Conservation (phyloP, 1,140 invertebrate genomes). For the Drosophila teissieri region DNA sequence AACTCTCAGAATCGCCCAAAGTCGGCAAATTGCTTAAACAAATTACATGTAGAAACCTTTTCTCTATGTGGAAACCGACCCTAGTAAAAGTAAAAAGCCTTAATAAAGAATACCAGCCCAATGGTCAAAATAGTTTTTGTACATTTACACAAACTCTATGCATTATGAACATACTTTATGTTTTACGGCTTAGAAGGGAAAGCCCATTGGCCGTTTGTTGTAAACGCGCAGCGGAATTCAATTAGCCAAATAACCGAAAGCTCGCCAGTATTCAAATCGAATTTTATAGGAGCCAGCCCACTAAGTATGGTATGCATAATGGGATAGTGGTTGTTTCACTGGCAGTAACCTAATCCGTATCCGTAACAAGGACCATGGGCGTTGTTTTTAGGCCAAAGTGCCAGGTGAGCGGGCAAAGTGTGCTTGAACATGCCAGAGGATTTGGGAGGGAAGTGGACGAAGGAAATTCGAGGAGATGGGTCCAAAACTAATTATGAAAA, state of each 20-base stretch:
- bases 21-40: no score
- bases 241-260: constrained; percentile 63
- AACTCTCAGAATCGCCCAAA: no score
- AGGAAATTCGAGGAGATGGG: neutral
- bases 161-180: no score
- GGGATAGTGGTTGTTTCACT: constrained; percentile 24
- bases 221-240: constrained; percentile 58
- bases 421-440: constrained; percentile 43
- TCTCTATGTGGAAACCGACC: no score
- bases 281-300: constrained; percentile 25
- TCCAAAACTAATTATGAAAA: constrained; percentile 76
- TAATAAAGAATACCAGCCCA: no score
- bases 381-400: constrained; percentile 8
- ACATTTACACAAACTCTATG: neutral
- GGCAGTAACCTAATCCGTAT: constrained; percentile 17
- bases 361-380: neutral
- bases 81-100: no score
- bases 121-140: no score
- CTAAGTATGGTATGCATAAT: constrained; percentile 26
- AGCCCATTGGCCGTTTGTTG: constrained; percentile 16
- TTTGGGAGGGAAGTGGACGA: neutral
- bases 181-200: neutral
- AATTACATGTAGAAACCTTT: no score
- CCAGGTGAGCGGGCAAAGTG: constrained; percentile 60
- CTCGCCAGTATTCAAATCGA: constrained; percentile 32